These are phyloP conservation scores for Dasyprocta punctata DNA, from an alignment of 2,113 vertebrate genomes.

Conservation along the genomic window DNA sequence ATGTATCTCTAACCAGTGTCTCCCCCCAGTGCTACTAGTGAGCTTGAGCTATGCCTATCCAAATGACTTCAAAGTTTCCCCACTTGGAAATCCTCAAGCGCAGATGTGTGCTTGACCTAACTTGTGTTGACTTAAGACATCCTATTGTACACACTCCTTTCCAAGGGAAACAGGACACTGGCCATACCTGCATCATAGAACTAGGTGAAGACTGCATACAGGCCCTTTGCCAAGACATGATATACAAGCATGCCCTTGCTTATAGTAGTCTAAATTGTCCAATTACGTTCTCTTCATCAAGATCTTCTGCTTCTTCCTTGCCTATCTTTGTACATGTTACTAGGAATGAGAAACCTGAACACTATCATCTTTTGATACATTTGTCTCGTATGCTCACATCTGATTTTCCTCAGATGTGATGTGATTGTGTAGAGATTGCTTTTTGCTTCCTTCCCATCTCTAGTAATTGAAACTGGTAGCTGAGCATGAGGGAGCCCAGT, in stretches of 20 bases:
- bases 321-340: not conserved
- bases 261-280: not conserved
- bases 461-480: not conserved
- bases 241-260: not conserved
- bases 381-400: not conserved
- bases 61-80: not conserved
- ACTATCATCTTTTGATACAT: not conserved
- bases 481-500: not conserved
- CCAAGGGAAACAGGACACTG: not conserved
- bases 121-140: no score
- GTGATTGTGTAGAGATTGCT: not conserved
- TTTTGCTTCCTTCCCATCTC: not conserved
- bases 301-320: not conserved
- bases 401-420: not conserved
- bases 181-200: not conserved
- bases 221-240: not conserved
- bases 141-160: not conserved
- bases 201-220: no score
- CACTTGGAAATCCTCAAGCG: not conserved
- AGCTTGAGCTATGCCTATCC: not conserved
- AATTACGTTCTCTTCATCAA: not conserved
- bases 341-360: not conserved
- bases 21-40: not conserved
- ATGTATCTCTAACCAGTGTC: not conserved
- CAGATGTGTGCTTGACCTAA: not conserved